These are phyloP conservation scores for Mythimna pallens DNA, from an alignment of 2,888 invertebrate genomes.

Conservation along the genomic window DNA sequence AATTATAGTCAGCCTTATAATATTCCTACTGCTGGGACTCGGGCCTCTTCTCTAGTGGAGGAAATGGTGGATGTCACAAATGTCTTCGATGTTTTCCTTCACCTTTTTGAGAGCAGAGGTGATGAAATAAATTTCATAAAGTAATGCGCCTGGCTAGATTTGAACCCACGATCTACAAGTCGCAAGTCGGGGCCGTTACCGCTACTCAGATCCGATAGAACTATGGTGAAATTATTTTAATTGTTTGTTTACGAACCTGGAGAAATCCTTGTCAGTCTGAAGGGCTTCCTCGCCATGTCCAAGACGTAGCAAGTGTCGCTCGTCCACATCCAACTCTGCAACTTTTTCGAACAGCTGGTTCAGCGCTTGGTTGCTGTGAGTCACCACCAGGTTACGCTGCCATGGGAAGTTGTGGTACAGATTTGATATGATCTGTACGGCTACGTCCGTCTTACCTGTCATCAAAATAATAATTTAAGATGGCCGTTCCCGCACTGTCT, in stretches of 20 bases:
- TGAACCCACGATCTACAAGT: too few relatives aligned
- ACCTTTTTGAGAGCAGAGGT: too few relatives aligned
- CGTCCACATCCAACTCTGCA: constrained; percentile 99
- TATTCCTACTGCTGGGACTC: too few relatives aligned
- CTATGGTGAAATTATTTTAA: too few relatives aligned
- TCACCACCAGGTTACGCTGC: constrained; percentile 99
- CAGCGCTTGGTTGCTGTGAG: constrained; percentile 99
- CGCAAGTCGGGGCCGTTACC: too few relatives aligned
- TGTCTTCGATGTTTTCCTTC: too few relatives aligned
- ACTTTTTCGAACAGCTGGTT: constrained; percentile 99
- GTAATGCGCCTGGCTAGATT: too few relatives aligned
- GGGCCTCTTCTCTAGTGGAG: too few relatives aligned
- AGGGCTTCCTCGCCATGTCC: constrained; percentile 99
- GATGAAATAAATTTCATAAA: too few relatives aligned
- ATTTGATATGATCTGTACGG: constrained; percentile 99
- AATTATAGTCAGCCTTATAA: too few relatives aligned
- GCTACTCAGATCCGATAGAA: too few relatives aligned
- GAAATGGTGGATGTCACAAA: too few relatives aligned
- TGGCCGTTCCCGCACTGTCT: not conserved
- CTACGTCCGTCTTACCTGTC: constrained; percentile 99
- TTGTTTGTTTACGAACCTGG: constrained; percentile 89
- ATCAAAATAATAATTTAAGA: not conserved
- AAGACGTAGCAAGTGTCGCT: constrained; percentile 98
- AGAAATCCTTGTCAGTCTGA: constrained; percentile 99
- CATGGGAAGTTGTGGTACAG: constrained; percentile 99